These are phyloP conservation scores for Phytoseiulus persimilis DNA, from an alignment of 2,888 invertebrate genomes.

Conservation along the genomic window DNA sequence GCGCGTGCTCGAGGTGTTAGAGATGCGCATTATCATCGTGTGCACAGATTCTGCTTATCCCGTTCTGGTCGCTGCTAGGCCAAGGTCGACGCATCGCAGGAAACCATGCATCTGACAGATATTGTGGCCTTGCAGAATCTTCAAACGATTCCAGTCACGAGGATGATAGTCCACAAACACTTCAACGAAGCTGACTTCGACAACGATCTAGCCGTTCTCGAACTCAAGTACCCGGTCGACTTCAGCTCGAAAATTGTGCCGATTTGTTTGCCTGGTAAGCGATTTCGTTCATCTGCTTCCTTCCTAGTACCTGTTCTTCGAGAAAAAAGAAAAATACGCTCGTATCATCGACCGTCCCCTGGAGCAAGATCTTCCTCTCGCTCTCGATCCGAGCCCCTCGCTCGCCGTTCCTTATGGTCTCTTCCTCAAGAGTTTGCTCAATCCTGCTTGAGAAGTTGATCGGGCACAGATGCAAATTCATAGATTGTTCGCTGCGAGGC, in stretches of 20 bases:
- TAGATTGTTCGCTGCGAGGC: too few relatives aligned
- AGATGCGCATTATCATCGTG: neutral
- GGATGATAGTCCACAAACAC: conserved; percentile 77
- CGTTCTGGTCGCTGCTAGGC: too few relatives aligned
- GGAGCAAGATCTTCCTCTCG: neutral
- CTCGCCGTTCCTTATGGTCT: neutral
- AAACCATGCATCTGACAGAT: neutral
- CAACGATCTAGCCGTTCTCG: conserved; percentile 77
- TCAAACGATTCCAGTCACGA: conserved; percentile 69
- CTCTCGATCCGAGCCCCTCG: too few relatives aligned
- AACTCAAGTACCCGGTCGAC: conserved; percentile 70
- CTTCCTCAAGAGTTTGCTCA: neutral
- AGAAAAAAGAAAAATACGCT: too few relatives aligned
- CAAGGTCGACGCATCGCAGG: too few relatives aligned
- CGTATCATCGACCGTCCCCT: neutral
- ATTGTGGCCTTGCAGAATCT: conserved; percentile 62
- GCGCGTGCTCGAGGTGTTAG: neutral
- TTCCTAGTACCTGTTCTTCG: too few relatives aligned
- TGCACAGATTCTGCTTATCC: too few relatives aligned
- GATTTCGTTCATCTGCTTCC: neutral
- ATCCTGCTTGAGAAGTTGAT: too few relatives aligned
- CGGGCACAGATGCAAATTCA: neutral
- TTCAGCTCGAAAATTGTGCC: conserved; percentile 83
- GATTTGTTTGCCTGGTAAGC: conserved; percentile 71
- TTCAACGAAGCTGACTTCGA: conserved; percentile 85